Conservation (phyloP, 2,797 vertebrate species). For the Pipistrellus nathusii region DNA sequence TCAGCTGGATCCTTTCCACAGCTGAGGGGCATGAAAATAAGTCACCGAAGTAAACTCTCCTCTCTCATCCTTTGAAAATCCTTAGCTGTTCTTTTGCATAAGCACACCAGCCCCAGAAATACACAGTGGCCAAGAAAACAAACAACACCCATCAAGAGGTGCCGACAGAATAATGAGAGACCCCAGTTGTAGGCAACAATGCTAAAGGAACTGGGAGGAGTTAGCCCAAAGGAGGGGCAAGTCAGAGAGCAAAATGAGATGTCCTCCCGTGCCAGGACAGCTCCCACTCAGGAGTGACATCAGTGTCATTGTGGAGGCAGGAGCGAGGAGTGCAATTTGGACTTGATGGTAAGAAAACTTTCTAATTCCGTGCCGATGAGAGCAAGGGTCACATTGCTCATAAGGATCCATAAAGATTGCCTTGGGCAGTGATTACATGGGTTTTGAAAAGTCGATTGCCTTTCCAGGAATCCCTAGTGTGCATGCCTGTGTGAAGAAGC, state of each 20-base stretch:
- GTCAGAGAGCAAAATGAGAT: background rate
- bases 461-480: background rate
- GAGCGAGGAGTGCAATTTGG: constrained; percentile 21
- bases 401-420: constrained; percentile 19
- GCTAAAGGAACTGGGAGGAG: background rate
- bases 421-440: background rate
- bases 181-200: background rate
- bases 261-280: background rate
- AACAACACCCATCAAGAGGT: background rate
- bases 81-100: background rate
- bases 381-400: background rate
- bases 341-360: constrained; percentile 15
- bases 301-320: background rate
- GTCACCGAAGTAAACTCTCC: background rate
- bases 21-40: constrained; percentile 58
- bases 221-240: background rate
- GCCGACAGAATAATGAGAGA: background rate
- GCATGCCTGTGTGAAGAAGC: background rate
- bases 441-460: constrained; percentile 46
- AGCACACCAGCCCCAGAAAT: background rate
- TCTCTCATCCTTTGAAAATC: constrained; percentile 49
- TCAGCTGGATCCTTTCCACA: constrained; percentile 66
- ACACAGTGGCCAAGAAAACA: background rate
- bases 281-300: background rate
- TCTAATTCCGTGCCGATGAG: background rate